Evolutionary conservation across 1,140 invertebrate species (phyloP).

Genomic region (Aphidius gifuensis): DNA sequence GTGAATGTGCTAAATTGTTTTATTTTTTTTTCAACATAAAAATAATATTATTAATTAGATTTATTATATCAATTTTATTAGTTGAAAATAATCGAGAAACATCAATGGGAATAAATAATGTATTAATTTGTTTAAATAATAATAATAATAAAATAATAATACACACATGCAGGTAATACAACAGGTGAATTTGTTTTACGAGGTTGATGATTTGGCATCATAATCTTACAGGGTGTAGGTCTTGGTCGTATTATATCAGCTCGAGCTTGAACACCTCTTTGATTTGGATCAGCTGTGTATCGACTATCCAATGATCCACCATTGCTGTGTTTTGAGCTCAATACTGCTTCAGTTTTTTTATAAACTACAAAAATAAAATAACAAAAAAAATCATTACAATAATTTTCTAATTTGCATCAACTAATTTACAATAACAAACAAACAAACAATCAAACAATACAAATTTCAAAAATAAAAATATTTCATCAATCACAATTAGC

Average conservation of each 20-base stretch:
- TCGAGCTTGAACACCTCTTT: slow-evolving; percentile 61
- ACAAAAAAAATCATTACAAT: slow-evolving; percentile 23
- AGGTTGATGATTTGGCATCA: slow-evolving; percentile 45
- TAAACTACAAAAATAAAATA: slow-evolving; percentile 55
- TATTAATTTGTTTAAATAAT: neutral
- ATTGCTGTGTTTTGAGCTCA: slow-evolving; percentile 62
- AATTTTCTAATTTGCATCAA: neutral
- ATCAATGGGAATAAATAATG: slow-evolving; percentile 11
- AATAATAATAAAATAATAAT: slow-evolving; percentile 30
- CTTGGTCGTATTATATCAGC: slow-evolving; percentile 70
- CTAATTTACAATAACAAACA: neutral
- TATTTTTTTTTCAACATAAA: slow-evolving; percentile 1
- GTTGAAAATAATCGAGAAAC: neutral
- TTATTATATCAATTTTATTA: slow-evolving; percentile 1
- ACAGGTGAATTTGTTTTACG: slow-evolving; percentile 51
- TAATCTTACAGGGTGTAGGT: slow-evolving; percentile 66
- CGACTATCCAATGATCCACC: slow-evolving; percentile 66
- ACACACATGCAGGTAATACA: slow-evolving; percentile 54
- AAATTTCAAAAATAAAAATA: no score
- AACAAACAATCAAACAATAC: neutral
- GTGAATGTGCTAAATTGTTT: slow-evolving; percentile 35
- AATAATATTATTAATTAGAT: slow-evolving; percentile 6
- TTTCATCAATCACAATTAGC: no score
- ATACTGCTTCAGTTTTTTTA: slow-evolving; percentile 63
- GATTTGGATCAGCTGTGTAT: slow-evolving; percentile 77